Conservation (phyloP, 2,113 vertebrate genomes). For the Brachionichthys hirsutus region DNA sequence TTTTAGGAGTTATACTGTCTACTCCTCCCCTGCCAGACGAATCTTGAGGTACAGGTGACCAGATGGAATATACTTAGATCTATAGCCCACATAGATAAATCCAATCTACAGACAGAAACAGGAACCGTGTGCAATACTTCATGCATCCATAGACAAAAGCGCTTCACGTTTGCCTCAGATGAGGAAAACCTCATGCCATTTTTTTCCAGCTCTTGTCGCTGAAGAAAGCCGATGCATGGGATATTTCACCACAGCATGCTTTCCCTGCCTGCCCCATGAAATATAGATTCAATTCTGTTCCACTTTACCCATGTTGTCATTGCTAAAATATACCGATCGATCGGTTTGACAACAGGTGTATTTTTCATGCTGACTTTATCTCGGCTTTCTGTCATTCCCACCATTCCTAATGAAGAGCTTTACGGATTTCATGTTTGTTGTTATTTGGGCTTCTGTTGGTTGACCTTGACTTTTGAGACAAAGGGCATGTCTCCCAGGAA, state of each 20-base stretch:
- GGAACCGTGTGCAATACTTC: conserved; percentile 14
- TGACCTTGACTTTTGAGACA: background rate
- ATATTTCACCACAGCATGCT: conserved; percentile 17
- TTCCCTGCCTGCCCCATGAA: conserved; percentile 21
- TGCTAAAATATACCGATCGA: too few relatives aligned
- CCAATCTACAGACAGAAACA: conserved; percentile 28
- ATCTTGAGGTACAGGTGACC: conserved; percentile 74
- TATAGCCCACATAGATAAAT: conserved; percentile 34
- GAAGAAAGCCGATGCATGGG: background rate
- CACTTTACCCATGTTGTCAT: background rate
- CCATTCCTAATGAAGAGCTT: background rate
- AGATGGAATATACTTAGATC: conserved; percentile 38
- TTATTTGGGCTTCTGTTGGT: background rate
- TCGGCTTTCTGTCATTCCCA: too few relatives aligned
- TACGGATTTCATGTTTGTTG: background rate
- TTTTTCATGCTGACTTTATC: background rate
- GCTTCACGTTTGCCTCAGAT: background rate
- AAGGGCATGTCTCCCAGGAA: too few relatives aligned
- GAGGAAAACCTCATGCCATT: conserved; percentile 6
- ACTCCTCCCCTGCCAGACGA: conserved; percentile 66
- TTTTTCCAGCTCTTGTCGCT: conserved; percentile 5
- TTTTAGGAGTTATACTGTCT: conserved; percentile 75
- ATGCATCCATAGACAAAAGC: conserved; percentile 1
- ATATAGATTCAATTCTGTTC: background rate
- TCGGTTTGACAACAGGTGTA: background rate